These are phyloP conservation scores for Patiria miniata DNA, from an alignment of 35 echinoderm and acorn worm genomes.

Conservation along the genomic window DNA sequence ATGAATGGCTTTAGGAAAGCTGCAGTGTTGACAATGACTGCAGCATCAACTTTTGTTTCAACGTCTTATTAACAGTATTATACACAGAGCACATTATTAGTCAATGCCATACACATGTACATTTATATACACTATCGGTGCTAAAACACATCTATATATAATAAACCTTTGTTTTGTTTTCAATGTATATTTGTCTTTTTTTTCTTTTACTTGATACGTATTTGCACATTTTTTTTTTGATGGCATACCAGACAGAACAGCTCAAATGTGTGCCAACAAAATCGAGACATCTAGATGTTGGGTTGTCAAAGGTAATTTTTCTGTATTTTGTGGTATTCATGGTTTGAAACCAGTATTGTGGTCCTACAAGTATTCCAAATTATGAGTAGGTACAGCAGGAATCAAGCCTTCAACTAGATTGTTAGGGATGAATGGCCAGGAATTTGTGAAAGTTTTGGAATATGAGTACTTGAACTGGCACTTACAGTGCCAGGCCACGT, in stretches of 20 bases:
- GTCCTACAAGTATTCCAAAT: neutral
- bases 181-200: neutral
- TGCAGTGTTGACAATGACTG: neutral
- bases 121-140: slow-evolving; percentile 9
- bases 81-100: neutral
- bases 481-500: too few relatives aligned
- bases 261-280: neutral
- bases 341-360: too few relatives aligned
- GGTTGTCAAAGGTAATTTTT: neutral
- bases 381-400: neutral
- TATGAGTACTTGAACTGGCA: too few relatives aligned
- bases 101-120: slow-evolving; percentile 12
- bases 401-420: neutral
- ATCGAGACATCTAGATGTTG: neutral
- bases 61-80: neutral
- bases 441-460: too few relatives aligned
- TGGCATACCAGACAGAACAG: slow-evolving; percentile 1
- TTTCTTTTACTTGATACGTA: neutral
- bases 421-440: too few relatives aligned
- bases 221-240: neutral
- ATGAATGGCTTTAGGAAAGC: neutral
- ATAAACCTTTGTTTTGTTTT: neutral
- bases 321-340: neutral
- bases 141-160: slow-evolving; percentile 11
- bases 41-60: neutral